Percentiles rank a stretch among this genome's conserved stretches.
phyloP scores from a whole-genome alignment of 2,888 invertebrate species.

The Margaritifera margaritifera region DNA sequence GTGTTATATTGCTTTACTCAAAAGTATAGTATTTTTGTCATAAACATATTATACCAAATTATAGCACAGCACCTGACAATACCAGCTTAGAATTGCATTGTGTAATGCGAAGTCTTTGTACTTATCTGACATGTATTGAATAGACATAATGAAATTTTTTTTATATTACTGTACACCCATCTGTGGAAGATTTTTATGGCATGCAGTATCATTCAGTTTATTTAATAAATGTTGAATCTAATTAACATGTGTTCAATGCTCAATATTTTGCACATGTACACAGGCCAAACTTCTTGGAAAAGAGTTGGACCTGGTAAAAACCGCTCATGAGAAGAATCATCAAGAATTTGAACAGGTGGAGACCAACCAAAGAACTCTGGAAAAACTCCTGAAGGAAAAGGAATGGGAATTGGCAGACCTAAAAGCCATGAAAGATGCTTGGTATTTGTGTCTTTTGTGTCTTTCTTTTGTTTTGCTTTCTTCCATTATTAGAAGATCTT shows the following conservation, averaged over 20 bases:
- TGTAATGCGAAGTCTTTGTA: too few relatives aligned
- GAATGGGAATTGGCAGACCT: slow-evolving; percentile 69
- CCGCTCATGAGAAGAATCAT: slow-evolving; percentile 48
- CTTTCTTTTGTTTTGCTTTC: background rate
- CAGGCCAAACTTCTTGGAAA: slow-evolving; percentile 67
- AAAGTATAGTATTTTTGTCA: too few relatives aligned
- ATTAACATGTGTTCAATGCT: background rate
- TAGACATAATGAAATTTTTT: too few relatives aligned
- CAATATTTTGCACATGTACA: background rate
- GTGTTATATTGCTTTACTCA: too few relatives aligned
- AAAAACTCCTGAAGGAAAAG: slow-evolving; percentile 67
- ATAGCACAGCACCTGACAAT: too few relatives aligned
- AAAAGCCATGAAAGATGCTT: slow-evolving; percentile 65
- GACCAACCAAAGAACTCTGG: slow-evolving; percentile 50
- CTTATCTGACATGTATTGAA: too few relatives aligned
- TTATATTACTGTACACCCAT: too few relatives aligned
- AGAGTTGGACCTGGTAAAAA: slow-evolving; percentile 61
- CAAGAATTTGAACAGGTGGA: slow-evolving; percentile 55
- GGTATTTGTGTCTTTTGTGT: slow-evolving; percentile 37
- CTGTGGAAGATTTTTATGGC: too few relatives aligned
- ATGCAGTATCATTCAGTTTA: too few relatives aligned
- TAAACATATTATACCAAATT: too few relatives aligned
- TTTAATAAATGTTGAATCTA: background rate
- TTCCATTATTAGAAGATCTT: background rate
- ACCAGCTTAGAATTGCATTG: too few relatives aligned